These are phyloP conservation scores for Etheostoma nigrum DNA, from an alignment of 2,797 vertebrate species.

Conservation along the genomic window DNA sequence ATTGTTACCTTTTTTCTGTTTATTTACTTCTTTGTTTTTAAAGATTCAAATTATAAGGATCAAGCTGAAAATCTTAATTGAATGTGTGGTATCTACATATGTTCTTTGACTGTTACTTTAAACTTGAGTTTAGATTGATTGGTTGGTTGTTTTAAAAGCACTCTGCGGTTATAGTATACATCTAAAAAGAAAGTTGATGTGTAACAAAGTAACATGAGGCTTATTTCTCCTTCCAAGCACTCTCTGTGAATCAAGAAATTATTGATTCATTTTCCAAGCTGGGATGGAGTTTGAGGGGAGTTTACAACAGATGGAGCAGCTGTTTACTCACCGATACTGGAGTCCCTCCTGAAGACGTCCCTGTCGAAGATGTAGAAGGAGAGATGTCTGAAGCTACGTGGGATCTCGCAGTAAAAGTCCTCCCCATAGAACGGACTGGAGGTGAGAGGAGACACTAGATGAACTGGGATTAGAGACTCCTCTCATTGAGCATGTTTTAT, in stretches of 20 bases:
- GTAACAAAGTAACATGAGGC: neutral
- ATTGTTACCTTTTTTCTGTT: neutral
- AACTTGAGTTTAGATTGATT: neutral
- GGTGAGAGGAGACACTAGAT: constrained; percentile 30
- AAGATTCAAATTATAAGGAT: neutral
- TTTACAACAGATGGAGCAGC: neutral
- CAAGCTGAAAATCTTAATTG: neutral
- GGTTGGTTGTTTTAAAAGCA: neutral
- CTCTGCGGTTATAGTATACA: neutral
- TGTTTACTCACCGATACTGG: constrained; percentile 94
- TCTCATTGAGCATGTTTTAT: neutral
- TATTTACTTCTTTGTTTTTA: neutral
- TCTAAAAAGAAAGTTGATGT: no score
- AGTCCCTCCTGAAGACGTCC: constrained; percentile 99
- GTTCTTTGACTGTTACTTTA: neutral
- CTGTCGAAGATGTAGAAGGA: constrained; percentile 99
- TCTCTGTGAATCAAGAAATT: neutral
- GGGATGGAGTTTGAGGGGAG: neutral
- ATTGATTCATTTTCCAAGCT: neutral
- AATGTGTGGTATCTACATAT: neutral
- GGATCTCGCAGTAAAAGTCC: constrained; percentile 99
- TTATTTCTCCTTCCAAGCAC: neutral
- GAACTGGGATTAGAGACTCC: constrained; percentile 1
- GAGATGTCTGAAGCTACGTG: constrained; percentile 96
- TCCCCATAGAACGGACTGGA: constrained; percentile 97